Base-by-base conservation (phyloP, 35 echinoderm and acorn worm species). In the Hemicentrotus pulcherrimus region DNA sequence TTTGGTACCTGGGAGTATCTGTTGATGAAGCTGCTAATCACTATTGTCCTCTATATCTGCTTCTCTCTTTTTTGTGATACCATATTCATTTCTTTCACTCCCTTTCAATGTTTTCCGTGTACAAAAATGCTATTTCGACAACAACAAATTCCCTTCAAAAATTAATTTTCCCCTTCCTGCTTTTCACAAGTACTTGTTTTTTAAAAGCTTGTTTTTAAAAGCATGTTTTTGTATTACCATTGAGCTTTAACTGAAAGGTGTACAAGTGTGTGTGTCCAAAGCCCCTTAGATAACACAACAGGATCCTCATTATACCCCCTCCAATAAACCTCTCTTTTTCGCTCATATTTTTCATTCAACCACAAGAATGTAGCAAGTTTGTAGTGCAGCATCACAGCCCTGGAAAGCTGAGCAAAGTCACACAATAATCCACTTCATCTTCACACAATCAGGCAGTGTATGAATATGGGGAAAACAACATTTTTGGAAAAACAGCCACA, bases 281-380 rank as follows among this genome's bases (percentile, higher is more conserved):
- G 65, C 65, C 65, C 65, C 65, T n/a, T 7, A 0, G 6, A 78
- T 28, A 8, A 28, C 22, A 78, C 2, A 78, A 78, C 65, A 78
- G 65, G 65, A 78, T 78, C 65, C 22, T 5, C 24, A 78, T 28
- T 78, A 78, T 78, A 78, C 65, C 65, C 65, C 65, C 65, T 78
- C 28, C 65, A 78, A 78, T 22, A 22, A 78, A 78, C 19, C 15
- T 4, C 22, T 28, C 24, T n/a, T 78, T 78, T n/a, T 78, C 19
- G 19, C 7, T 22, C 65, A 28, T 5, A 28, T 78, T 28, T 78
- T 78, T 78, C 65, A 78, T 78, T 78, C 65, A 78, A 78, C 65
- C 65, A 78, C 65, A 78, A 78, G 65, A 78, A 78, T 78, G 65
- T 78, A 28, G 65, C 65, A n/a, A 78, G 65, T 78, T 78, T 78